Evolutionary conservation across 2,113 vertebrate species (phyloP), one percentile per base, ranked within the genome.

Genomic region (Aix galericulata): DNA sequence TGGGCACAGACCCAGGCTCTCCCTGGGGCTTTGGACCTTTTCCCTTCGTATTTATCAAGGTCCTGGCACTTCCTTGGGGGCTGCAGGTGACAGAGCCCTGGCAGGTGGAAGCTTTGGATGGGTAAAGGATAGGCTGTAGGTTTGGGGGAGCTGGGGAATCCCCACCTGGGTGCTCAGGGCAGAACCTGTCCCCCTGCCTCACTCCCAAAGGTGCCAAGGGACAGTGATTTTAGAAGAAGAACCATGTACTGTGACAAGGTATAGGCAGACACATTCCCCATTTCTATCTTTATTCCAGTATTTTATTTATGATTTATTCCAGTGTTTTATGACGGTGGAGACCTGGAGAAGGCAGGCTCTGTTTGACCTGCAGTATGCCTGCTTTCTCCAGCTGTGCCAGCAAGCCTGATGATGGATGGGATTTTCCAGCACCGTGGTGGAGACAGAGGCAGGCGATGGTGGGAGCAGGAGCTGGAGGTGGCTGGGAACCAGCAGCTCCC

Each of bases 141-240:
- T 42, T 62, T 56, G 17, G 17, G 66, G 56, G 14, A 48, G 9
- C 29, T 1, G 6, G 25, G 29, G 29, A 40, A 34, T 17, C 38
- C 23, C 38, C 17, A 23, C 5, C 16, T 1, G 1, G 31, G 42
- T 44, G 17, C 3, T 21, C 1, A 1, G 1, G 0, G 18, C 63
- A 42, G 48, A 21, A 2, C 5, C 13, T 40, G 46, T 11, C 21
- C 46, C 48, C 23, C 17, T 38, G 11, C 16, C 40, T 26, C 42
- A 26, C 21, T 22, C 53, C 22, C 5, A 1, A 17, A 63, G 34
- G 25, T 81, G 21, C 21, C 11, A 8, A 18, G 0, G 40, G 66
- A 25, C 17, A 23, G 9, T 29, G 62, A 64, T 29, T 63, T 40
- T 40, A 17, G 36, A 63, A 40, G 36, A 63, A 40, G 62, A 29